phyloP scores from a whole-genome alignment of 2,113 vertebrate genomes.

The Mobula hypostoma region DNA sequence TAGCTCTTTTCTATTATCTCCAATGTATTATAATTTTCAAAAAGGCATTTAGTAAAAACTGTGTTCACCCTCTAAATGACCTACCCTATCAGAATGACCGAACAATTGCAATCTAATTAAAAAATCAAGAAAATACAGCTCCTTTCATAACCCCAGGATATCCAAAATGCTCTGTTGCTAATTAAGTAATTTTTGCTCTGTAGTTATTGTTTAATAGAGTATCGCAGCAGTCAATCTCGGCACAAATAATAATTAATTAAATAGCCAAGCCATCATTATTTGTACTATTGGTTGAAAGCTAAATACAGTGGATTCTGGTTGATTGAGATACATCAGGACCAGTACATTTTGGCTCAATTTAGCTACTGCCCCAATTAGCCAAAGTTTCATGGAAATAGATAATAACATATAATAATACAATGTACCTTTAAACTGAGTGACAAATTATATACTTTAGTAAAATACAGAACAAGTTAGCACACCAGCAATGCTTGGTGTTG shows the following conservation, averaged over 20 bases:
- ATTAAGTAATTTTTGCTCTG: not conserved
- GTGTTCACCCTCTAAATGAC: not conserved
- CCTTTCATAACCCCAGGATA: not conserved
- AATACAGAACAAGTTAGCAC: too few species aligned
- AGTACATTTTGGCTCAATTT: too few species aligned
- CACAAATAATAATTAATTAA: not conserved
- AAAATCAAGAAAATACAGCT: not conserved
- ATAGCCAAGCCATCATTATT: not conserved
- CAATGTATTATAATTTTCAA: not conserved
- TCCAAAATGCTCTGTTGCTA: not conserved
- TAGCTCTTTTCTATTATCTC: not conserved
- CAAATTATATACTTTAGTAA: too few species aligned
- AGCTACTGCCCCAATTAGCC: too few species aligned
- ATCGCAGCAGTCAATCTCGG: not conserved
- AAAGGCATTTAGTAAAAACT: not conserved
- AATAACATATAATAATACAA: too few species aligned
- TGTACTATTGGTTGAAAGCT: not conserved
- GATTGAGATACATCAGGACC: too few species aligned
- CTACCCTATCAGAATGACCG: not conserved
- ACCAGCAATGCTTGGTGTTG: too few species aligned
- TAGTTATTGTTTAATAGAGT: not conserved
- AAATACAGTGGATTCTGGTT: not conserved
- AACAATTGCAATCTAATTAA: not conserved
- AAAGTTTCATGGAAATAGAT: too few species aligned
- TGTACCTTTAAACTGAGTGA: too few species aligned